phyloP scores from a whole-genome alignment of 2,797 vertebrate genomes.

The Caiman crocodilus region DNA sequence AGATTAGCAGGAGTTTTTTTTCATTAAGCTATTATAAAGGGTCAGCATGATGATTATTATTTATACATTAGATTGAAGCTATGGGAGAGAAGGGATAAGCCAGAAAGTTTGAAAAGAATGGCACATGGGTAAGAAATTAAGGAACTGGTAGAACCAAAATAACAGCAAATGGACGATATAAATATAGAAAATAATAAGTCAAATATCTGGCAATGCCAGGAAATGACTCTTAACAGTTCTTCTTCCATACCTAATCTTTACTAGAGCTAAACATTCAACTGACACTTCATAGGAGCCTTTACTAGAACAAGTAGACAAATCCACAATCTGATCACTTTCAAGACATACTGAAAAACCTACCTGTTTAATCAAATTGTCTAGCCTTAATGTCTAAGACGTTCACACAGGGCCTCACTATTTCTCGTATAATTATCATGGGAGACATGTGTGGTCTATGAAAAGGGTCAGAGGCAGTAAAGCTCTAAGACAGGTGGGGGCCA shows the following conservation, averaged over 20 bases:
- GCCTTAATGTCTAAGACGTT: no score
- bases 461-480: not conserved
- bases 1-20: constrained; percentile 25
- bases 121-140: not conserved
- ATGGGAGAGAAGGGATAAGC: constrained; percentile 12
- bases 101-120: constrained; percentile 55
- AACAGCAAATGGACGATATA: not conserved
- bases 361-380: not conserved
- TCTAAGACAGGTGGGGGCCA: not conserved
- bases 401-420: not conserved
- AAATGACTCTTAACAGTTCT: not conserved
- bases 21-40: constrained; percentile 22
- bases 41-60: constrained; percentile 44
- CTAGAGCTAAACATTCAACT: not conserved
- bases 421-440: not conserved
- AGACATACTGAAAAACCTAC: not conserved
- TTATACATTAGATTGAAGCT: constrained; percentile 65
- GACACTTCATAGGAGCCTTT: not conserved
- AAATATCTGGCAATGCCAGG: not conserved
- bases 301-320: not conserved
- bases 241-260: not conserved
- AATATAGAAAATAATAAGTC: not conserved
- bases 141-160: not conserved
- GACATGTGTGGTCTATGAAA: not conserved
- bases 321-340: not conserved